Evolutionary conservation across 2,888 invertebrate genomes (phyloP).

Genomic region (Seira musarum): DNA sequence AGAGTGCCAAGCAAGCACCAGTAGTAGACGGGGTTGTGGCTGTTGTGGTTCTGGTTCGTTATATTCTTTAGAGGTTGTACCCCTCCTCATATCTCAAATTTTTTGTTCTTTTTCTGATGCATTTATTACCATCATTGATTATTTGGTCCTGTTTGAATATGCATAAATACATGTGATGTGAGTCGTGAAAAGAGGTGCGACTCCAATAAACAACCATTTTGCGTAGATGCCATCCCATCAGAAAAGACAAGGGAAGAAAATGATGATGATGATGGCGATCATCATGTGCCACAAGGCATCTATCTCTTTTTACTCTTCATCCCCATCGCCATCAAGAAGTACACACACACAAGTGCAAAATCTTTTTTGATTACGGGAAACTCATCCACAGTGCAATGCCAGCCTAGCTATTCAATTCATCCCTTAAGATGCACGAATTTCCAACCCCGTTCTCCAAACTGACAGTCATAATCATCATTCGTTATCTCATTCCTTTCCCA

Average conservation of each 20-base stretch:
- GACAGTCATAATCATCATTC: conserved; percentile 19
- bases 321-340: conserved; percentile 20
- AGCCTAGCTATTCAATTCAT: no score
- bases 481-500: not conserved
- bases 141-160: not conserved
- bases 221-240: not conserved
- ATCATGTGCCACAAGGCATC: conserved; percentile 39
- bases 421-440: no score
- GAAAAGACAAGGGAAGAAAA: not conserved
- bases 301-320: conserved; percentile 31
- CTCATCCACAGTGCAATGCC: no score
- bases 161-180: not conserved
- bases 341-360: no score
- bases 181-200: conserved; percentile 57
- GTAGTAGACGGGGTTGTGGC: no score
- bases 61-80: no score
- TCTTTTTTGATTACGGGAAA: no score
- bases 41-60: no score
- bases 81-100: not conserved
- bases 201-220: not conserved
- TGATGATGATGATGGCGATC: conserved; percentile 26
- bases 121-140: not conserved
- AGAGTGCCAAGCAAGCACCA: no score
- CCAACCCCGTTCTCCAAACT: conserved; percentile 9
- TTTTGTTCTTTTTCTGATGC: not conserved